Conservation (phyloP, 1,140 invertebrate species). For the Scaptomyza pallida region DNA sequence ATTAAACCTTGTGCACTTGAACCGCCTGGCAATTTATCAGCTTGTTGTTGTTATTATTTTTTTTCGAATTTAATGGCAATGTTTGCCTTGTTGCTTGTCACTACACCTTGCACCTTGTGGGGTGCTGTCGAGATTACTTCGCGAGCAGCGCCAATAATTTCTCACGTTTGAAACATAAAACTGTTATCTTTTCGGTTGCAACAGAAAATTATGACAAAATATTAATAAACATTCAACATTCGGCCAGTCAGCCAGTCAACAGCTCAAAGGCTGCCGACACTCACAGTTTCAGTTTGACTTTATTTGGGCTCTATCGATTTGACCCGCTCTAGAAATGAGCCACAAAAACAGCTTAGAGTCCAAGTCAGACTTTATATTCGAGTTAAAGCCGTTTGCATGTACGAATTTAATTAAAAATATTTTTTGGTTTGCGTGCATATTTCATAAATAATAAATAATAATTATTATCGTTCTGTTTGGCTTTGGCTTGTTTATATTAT, state of each 20-base stretch:
- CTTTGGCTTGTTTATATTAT: slow-evolving; percentile 67
- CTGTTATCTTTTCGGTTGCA: slow-evolving; percentile 47
- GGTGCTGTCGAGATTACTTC: slow-evolving; percentile 46
- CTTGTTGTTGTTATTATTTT: background rate
- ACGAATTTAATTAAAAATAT: slow-evolving; percentile 81
- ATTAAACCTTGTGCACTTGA: slow-evolving; percentile 75
- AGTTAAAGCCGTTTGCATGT: slow-evolving; percentile 64
- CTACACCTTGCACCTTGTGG: slow-evolving; percentile 21
- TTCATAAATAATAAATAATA: slow-evolving; percentile 82
- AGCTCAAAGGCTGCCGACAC: slow-evolving; percentile 50
- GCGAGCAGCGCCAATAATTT: slow-evolving; percentile 64
- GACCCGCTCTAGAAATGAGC: slow-evolving; percentile 68
- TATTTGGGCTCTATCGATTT: slow-evolving; percentile 70
- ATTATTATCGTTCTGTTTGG: slow-evolving; percentile 63
- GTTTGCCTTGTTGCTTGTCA: slow-evolving; percentile 30
- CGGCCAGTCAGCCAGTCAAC: slow-evolving; percentile 15
- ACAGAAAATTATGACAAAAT: slow-evolving; percentile 78
- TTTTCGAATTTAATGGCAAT: slow-evolving; percentile 18
- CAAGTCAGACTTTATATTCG: background rate
- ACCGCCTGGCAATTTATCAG: slow-evolving; percentile 54
- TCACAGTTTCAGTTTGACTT: slow-evolving; percentile 13
- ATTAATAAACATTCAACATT: slow-evolving; percentile 74
- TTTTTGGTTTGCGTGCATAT: slow-evolving; percentile 71
- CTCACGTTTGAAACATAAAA: slow-evolving; percentile 63
- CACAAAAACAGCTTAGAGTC: slow-evolving; percentile 23